Percentiles rank a stretch among this genome's conserved stretches.
Conservation (phyloP, 2,113 vertebrate species). For the Hystrix brachyura region DNA sequence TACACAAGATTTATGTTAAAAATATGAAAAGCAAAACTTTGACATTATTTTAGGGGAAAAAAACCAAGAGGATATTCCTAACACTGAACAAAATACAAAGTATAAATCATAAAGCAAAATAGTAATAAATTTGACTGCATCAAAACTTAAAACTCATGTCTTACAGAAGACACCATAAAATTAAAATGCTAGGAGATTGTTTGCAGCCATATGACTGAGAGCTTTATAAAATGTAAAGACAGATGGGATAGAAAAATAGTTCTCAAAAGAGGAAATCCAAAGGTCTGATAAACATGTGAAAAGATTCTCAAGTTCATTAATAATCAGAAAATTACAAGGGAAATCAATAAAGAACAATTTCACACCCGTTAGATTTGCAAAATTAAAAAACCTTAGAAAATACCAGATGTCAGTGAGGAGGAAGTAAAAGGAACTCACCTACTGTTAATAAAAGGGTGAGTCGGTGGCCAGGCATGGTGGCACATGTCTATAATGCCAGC, state of each 20-base stretch:
- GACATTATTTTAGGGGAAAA: constrained; percentile 31
- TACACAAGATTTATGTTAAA: constrained; percentile 20
- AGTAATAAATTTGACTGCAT: constrained; percentile 37
- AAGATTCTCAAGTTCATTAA: background rate
- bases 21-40: constrained; percentile 54
- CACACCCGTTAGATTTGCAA: background rate
- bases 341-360: constrained; percentile 9
- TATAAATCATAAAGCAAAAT: constrained; percentile 42
- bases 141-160: constrained; percentile 43
- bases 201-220: background rate
- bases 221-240: constrained; percentile 11
- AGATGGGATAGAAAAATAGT: constrained; percentile 15
- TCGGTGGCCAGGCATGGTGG: background rate
- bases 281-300: background rate
- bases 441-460: background rate
- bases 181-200: constrained; percentile 29
- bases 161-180: background rate
- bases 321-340: constrained; percentile 5
- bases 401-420: constrained; percentile 17
- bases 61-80: background rate
- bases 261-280: constrained; percentile 21
- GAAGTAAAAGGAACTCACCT: background rate
- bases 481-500: background rate
- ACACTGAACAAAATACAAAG: constrained; percentile 41
- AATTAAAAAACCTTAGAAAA: background rate